Evolutionary conservation across 2,888 invertebrate species (phyloP).

Genomic region (Ariolimax columbianus): DNA sequence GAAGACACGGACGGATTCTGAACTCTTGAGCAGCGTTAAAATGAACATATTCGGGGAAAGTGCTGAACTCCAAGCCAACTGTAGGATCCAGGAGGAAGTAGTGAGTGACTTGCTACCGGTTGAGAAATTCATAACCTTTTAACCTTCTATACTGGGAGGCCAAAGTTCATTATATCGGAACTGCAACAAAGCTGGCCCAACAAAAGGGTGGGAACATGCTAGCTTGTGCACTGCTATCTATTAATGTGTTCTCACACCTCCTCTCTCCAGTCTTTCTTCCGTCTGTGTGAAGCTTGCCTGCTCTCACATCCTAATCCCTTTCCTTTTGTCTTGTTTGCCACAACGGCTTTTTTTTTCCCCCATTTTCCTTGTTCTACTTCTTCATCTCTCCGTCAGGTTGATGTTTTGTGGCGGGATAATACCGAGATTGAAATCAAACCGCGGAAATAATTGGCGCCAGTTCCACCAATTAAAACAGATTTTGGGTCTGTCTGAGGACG

Average conservation of each 20-base stretch:
- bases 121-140: neutral
- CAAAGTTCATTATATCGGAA: constrained; percentile 15
- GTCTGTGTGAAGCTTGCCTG: neutral
- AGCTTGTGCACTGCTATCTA: neutral
- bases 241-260: constrained; percentile 20
- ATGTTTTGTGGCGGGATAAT: constrained; percentile 25
- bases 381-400: too few relatives aligned
- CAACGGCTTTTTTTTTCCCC: neutral
- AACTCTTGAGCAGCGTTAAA: too few relatives aligned
- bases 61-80: too few relatives aligned
- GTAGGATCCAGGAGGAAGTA: too few relatives aligned
- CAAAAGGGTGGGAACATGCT: neutral
- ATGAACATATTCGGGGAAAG: too few relatives aligned
- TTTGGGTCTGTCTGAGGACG: neutral
- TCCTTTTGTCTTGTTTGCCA: neutral
- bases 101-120: too few relatives aligned
- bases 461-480: constrained; percentile 35
- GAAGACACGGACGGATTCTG: too few relatives aligned
- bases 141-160: neutral
- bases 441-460: constrained; percentile 34
- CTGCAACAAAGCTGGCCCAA: neutral
- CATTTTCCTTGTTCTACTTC: too few relatives aligned
- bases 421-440: constrained; percentile 39
- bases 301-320: neutral
- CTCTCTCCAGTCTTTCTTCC: neutral